These are phyloP conservation scores for Coregonus clupeaformis DNA, from an alignment of 2,113 vertebrate genomes.

Conservation along the genomic window DNA sequence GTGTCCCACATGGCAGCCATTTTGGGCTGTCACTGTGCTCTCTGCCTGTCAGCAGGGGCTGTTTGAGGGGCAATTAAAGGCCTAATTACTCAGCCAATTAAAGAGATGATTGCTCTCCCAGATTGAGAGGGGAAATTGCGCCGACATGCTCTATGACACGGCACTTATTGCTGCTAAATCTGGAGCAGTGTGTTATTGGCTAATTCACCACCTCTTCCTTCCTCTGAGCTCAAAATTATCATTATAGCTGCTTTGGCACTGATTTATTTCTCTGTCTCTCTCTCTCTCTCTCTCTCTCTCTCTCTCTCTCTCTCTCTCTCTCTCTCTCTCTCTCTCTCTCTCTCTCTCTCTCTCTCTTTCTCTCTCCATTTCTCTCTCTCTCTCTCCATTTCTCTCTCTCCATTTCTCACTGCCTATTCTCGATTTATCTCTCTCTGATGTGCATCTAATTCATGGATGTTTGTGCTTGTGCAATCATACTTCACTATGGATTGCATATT, in stretches of 20 bases:
- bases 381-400: neutral
- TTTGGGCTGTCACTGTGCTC: neutral
- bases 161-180: conserved; percentile 10
- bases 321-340: too few species aligned
- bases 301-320: too few species aligned
- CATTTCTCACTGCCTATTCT: too few species aligned
- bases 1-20: neutral
- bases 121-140: conserved; percentile 10
- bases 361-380: too few species aligned
- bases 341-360: neutral
- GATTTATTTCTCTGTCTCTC: neutral
- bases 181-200: neutral
- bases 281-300: neutral
- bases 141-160: conserved; percentile 21
- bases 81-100: conserved; percentile 15
- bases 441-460: neutral
- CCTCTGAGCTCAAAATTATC: neutral
- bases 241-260: neutral
- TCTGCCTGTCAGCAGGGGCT: neutral
- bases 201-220: neutral
- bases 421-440: neutral
- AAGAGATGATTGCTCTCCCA: conserved; percentile 5
- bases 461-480: too few species aligned
- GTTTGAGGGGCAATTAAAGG: neutral
- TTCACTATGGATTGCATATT: too few species aligned